Base-by-base conservation (phyloP, 2,888 invertebrate genomes). In the Aspidiotus destructor region DNA sequence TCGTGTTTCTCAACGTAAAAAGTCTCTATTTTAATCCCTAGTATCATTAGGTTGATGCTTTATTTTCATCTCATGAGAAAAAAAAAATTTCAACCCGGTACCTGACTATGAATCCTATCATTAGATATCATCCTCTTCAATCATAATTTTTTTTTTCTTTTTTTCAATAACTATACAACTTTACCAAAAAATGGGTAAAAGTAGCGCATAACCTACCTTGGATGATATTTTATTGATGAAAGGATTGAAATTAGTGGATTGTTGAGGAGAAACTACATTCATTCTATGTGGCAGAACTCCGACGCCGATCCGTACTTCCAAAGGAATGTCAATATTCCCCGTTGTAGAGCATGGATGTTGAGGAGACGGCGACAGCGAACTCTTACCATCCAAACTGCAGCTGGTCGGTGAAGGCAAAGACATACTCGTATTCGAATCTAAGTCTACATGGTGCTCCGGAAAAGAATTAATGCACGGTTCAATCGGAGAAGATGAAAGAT, bases 361-460 rank as follows among this genome's bases (percentile, higher is more conserved):
- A 9, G 73, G 72, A 0, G 73, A 72, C 13, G 74, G 73, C 9
- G 74, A 72, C 8, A 74, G 70, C 44, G 74, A 73, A 41, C 73
- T 73, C 2, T 73, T 74, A 40, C 85, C 85, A 73, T 88, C 88
- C 74, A 87, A 77, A 0, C 87, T 87, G 75, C 83, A 82, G 75
- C 85, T 86, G 72, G 85, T 84, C 0, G 91, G 90, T 58, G 89
- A 89, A 1, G 91, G 91, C 71, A 91, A 79, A 58, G 89, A 89
- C 75, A 90, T 86, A 6, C 78, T 77, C 67, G 88, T 88, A 72
- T 86, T 87, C 52, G 88, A 84, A 74, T 28, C 28, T 28, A 28
- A 28, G 74, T 67, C 78, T 71, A 71, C 71, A 62, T 75, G 74
- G 78, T 89, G 89, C 74, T 90, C 91, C 63, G 87, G 85, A 76